phyloP scores from a whole-genome alignment of 2,888 invertebrate genomes.

The Tachina grossa region DNA sequence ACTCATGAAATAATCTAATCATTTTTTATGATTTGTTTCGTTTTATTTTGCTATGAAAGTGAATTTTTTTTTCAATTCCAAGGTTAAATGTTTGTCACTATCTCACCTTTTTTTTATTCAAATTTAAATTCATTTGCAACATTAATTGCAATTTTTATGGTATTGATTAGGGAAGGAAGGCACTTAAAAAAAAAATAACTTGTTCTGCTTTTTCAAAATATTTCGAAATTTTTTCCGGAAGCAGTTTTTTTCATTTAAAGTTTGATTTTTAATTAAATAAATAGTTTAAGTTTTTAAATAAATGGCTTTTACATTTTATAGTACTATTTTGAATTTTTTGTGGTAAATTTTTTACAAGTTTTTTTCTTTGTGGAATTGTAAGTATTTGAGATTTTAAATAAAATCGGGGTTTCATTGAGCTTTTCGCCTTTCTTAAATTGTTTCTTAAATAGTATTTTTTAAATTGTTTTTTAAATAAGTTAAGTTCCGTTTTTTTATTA shows the following conservation, averaged over 20 bases:
- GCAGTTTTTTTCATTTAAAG: background rate
- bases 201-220: slow-evolving; percentile 46
- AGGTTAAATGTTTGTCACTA: slow-evolving; percentile 65
- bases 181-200: slow-evolving; percentile 36
- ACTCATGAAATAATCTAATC: slow-evolving; percentile 64
- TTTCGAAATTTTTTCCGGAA: slow-evolving; percentile 32
- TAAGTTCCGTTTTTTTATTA: no score
- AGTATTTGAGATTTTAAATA: no score
- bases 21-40: slow-evolving; percentile 25
- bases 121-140: slow-evolving; percentile 47
- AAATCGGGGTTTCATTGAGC: no score
- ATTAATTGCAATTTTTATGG: slow-evolving; percentile 36
- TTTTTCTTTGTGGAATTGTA: no score
- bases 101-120: slow-evolving; percentile 71
- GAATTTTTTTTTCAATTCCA: slow-evolving; percentile 59
- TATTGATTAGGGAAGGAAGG: background rate
- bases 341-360: no score
- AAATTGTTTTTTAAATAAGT: no score
- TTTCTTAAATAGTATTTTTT: no score
- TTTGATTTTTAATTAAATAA: background rate
- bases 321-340: background rate
- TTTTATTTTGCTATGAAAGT: slow-evolving; percentile 57
- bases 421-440: no score
- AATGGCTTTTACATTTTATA: background rate
- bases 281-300: background rate